Evolutionary conservation across 2,888 invertebrate species (phyloP).

Genomic region (Spodoptera littoralis): DNA sequence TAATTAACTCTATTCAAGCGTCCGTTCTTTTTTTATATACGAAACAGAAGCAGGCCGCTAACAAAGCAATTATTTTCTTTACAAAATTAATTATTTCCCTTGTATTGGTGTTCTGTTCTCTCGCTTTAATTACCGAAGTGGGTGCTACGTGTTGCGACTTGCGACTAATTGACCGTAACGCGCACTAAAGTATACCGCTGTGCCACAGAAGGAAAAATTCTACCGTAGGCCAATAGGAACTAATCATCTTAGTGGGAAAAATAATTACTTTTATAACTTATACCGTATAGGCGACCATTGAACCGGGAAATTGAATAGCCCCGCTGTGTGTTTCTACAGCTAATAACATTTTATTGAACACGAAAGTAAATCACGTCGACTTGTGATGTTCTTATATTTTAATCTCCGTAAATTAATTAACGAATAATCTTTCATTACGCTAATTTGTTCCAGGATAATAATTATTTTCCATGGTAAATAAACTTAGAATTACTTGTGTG

Average conservation of each 20-base stretch:
- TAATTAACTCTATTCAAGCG: constrained; percentile 54
- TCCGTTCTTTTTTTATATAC: constrained; percentile 44
- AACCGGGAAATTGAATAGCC: constrained; percentile 41
- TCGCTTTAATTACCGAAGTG: constrained; percentile 66
- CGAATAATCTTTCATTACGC: too few species aligned
- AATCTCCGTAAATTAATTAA: background rate
- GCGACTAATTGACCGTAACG: constrained; percentile 64
- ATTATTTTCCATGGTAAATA: too few species aligned
- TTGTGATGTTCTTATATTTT: background rate
- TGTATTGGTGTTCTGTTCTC: constrained; percentile 62
- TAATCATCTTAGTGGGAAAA: constrained; percentile 47
- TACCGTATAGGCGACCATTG: constrained; percentile 39
- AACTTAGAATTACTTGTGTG: too few species aligned
- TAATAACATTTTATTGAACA: constrained; percentile 20
- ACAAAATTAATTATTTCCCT: constrained; percentile 68
- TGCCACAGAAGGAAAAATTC: constrained; percentile 40
- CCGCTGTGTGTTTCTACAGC: constrained; percentile 17
- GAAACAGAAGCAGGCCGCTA: constrained; percentile 53
- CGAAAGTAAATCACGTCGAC: constrained; percentile 2
- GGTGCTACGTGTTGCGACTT: constrained; percentile 64
- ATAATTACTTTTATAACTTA: constrained; percentile 51
- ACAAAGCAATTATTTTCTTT: constrained; percentile 66
- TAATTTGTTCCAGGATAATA: too few species aligned
- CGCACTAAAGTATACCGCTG: constrained; percentile 55
- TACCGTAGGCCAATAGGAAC: constrained; percentile 42